Evolutionary conservation across 2,888 invertebrate genomes (phyloP), one percentile per base, ranked within the genome.

Genomic region (Choreutis nemorana): DNA sequence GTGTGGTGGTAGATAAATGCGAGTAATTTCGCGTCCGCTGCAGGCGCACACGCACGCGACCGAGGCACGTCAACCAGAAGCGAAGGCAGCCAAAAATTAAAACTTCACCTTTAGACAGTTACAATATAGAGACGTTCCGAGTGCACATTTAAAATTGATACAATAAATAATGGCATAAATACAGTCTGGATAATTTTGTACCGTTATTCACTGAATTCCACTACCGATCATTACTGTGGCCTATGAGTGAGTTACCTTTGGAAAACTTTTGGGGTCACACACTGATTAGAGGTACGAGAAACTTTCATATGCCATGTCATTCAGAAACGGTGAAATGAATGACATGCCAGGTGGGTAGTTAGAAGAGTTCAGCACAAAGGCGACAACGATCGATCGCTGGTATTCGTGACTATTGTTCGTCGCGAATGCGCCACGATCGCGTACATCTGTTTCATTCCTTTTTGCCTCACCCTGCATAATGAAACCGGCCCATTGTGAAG

Each of bases 361-460:
- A 33, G 37, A 28, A 31, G 41, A 50, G 51, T 50, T 35, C 29
- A 45, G 44, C 50, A 70, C 68, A 72, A 72, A 64, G 65, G 61
- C 56, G 56, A 54, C 50, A 58, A 48, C 59, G 52, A 66, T 67
- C 70, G 72, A 72, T 72, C 65, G 61, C 36, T 44, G 51, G 52
- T 55, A 58, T 67, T 73, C 73, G 71, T 67, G 70, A 66, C 70
- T 66, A 72, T 71, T 72, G 71, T 73, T 65, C 59, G 48, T 41
- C 44, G 53, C 50, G 57, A 60, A 63, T 65, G 61, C 64, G 63
- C 63, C 66, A 62, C 57, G 60, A 62, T 55, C 50, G 47, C 55
- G 63, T 66, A 72, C 77, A 77, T 77, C 75, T 78, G 77, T 73
- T 71, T 66, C 70, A 60, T 72, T 73, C 59, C 63, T 73, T 73